Base-by-base conservation (phyloP, 2,888 invertebrate genomes). In the Emmelina monodactyla region DNA sequence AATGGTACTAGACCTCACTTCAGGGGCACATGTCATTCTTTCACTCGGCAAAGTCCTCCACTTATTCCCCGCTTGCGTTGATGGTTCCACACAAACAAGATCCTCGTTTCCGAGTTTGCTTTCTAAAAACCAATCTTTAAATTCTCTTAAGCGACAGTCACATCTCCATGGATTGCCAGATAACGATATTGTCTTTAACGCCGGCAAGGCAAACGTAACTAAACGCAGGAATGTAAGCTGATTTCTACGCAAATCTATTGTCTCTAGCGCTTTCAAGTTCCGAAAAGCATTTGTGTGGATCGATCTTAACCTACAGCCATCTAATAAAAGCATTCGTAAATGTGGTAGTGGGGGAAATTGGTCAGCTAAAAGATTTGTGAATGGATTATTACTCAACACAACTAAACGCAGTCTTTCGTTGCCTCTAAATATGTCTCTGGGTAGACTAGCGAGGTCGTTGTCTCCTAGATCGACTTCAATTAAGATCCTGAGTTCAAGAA, bases 91-190 rank as follows among this genome's bases (percentile, higher is more conserved):
- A 54, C 92, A 92, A 33, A 84, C 80, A 46, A 93, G 82, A 28
- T 90, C 85, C 43, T 88, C 85, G 9, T 90, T 88, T 41, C 88
- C 88, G 34, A 94, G 79, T 50, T 91, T 92, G 51, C 87, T 88
- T 34, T 86, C 83, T 34, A 92, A 82, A 58, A 92, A 87, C 92
- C 94, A 94, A 48, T 87, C 87, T 39, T 93, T 86, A 51, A 94
- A 91, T 39, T 88, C 88, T 34, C 92, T 84, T 38, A 95, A 68
- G 44, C 89, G 85, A 65, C 95, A 95, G 62, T 95, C 93, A 63
- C 95, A 95, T 54, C 85, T 84, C 94, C 94, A 95, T 3, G 91
- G 92, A 65, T 95, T 95, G 16, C 89, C 89, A 44, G 92, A 90
- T 34, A 94, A 66, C 9, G 87, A 85, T 19, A 94, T 79, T 2